Evolutionary conservation across 2,113 vertebrate species (phyloP).

Genomic region (Mus pahari): DNA sequence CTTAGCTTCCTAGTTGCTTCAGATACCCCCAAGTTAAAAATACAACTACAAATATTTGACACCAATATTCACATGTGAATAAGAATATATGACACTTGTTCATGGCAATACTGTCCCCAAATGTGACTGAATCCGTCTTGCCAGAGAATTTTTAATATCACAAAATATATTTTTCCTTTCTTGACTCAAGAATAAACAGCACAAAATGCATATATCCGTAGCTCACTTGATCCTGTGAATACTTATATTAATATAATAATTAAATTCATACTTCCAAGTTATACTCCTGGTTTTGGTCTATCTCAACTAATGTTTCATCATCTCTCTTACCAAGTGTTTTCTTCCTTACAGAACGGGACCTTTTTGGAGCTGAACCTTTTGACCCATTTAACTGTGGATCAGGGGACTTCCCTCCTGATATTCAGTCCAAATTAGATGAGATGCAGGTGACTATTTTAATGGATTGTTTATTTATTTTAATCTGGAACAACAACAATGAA

Average conservation of each 20-base stretch:
- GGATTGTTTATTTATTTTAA: not conserved
- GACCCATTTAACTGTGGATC: slow-evolving; percentile 97
- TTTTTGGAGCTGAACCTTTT: slow-evolving; percentile 98
- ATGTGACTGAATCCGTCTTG: not conserved
- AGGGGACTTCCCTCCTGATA: slow-evolving; percentile 97
- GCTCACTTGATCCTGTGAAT: not conserved
- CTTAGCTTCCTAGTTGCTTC: not conserved
- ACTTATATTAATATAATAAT: not conserved
- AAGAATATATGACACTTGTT: not conserved
- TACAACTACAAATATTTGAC: not conserved
- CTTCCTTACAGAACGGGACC: slow-evolving; percentile 92
- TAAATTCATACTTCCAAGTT: not conserved
- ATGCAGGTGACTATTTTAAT: slow-evolving; percentile 94
- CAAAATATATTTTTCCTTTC: not conserved
- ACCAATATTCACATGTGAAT: not conserved
- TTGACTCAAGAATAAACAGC: not conserved
- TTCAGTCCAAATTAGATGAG: slow-evolving; percentile 98
- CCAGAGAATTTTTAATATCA: not conserved
- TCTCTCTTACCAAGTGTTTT: slow-evolving; percentile 62
- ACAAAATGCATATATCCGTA: not conserved
- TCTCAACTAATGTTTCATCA: not conserved
- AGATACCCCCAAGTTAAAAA: not conserved
- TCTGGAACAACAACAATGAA: not conserved
- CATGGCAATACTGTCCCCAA: not conserved
- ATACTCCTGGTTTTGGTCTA: not conserved